Conservation (phyloP, 2,113 vertebrate species). For the Siniperca chuatsi region DNA sequence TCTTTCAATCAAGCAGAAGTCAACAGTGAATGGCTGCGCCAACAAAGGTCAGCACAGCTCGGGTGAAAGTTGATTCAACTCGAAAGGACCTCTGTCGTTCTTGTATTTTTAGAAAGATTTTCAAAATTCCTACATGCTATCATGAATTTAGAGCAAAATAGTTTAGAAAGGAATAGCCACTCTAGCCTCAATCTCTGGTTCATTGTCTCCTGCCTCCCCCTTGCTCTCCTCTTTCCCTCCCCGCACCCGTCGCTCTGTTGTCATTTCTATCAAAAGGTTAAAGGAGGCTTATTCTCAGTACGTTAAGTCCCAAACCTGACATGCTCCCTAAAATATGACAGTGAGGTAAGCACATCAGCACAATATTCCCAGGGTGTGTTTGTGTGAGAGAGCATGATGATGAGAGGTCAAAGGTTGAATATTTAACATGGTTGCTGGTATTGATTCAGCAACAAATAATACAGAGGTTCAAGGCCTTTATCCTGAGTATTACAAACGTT, state of each 20-base stretch:
- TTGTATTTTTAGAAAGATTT: not conserved
- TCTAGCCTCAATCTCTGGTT: not conserved
- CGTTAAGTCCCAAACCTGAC: conserved; percentile 30
- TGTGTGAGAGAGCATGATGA: conserved; percentile 5
- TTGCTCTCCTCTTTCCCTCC: not conserved
- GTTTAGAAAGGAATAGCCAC: not conserved
- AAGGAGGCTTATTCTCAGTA: conserved; percentile 39
- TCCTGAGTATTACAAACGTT: not conserved
- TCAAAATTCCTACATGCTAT: not conserved
- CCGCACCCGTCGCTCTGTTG: not conserved
- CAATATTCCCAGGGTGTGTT: conserved; percentile 27
- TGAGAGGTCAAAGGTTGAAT: conserved; percentile 56
- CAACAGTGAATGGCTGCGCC: too few relatives aligned
- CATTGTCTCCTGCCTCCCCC: not conserved
- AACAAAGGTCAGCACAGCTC: too few relatives aligned
- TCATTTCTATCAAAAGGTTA: conserved; percentile 43
- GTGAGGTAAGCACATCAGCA: conserved; percentile 10
- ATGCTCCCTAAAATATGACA: conserved; percentile 23
- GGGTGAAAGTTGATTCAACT: too few relatives aligned
- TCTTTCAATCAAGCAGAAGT: too few relatives aligned
- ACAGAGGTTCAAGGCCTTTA: conserved; percentile 7
- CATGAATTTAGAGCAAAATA: not conserved
- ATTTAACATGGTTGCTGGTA: conserved; percentile 39
- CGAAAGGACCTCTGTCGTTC: not conserved
- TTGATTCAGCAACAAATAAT: conserved; percentile 43